Conservation (phyloP, 2,888 invertebrate species). For the Acholoe squamosa region DNA sequence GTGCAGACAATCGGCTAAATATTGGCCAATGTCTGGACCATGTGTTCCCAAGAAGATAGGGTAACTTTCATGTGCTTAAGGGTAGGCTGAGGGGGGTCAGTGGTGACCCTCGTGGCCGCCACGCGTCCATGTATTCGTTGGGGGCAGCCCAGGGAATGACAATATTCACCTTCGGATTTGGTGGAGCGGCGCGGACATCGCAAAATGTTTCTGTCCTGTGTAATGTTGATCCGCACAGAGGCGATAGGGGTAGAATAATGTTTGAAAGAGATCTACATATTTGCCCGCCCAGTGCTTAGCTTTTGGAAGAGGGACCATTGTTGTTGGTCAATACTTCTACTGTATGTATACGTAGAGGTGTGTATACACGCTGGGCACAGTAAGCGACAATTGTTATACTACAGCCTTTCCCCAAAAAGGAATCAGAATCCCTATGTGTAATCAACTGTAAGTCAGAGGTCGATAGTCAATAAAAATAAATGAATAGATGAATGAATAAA, state of each 20-base stretch:
- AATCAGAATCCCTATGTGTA: too few species aligned
- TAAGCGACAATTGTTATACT: too few species aligned
- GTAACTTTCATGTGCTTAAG: not conserved
- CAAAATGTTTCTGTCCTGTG: slow-evolving; percentile 18
- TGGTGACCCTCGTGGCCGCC: not conserved
- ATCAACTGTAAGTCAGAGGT: too few species aligned
- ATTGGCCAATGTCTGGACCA: not conserved
- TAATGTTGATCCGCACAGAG: slow-evolving; percentile 22
- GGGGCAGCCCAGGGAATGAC: slow-evolving; percentile 6
- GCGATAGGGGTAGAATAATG: slow-evolving; percentile 18
- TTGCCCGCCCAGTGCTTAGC: not conserved
- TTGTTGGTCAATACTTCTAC: too few species aligned
- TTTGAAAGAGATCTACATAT: slow-evolving; percentile 9
- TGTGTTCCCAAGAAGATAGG: slow-evolving; percentile 1
- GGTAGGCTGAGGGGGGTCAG: not conserved
- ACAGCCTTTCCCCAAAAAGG: too few species aligned
- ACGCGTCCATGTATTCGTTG: not conserved
- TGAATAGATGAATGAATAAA: too few species aligned
- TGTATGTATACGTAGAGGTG: too few species aligned
- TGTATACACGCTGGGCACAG: too few species aligned
- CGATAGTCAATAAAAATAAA: too few species aligned
- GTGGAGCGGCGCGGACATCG: slow-evolving; percentile 10
- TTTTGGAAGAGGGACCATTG: not conserved
- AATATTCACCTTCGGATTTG: slow-evolving; percentile 27
- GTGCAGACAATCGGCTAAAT: slow-evolving; percentile 19